Evolutionary conservation across 2,888 invertebrate genomes (phyloP).

Genomic region (Dicranocentrus wangi): DNA sequence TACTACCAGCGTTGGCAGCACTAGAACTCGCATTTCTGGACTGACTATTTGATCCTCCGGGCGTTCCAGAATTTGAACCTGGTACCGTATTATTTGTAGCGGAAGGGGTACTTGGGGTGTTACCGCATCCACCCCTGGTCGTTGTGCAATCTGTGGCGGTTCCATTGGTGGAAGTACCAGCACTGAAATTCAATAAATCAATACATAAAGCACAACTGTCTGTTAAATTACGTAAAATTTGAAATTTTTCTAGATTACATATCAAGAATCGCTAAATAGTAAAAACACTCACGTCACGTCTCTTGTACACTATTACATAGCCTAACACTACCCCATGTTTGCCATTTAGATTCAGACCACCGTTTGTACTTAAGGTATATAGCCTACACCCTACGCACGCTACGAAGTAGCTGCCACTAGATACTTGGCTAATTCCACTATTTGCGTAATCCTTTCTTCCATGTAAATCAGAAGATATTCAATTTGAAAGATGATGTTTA

Average conservation of each 20-base stretch:
- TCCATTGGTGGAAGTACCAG: background rate
- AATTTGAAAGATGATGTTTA: constrained; percentile 59
- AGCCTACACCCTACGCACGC: too few relatives aligned
- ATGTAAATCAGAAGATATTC: constrained; percentile 55
- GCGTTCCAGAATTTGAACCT: constrained; percentile 8
- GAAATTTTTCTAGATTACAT: too few relatives aligned
- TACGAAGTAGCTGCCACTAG: constrained; percentile 29
- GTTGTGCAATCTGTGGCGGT: background rate
- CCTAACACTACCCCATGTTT: too few relatives aligned
- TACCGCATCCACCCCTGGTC: background rate
- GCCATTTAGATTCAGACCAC: too few relatives aligned
- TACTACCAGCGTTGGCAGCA: background rate
- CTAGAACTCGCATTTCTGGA: constrained; percentile 26
- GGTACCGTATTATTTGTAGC: background rate
- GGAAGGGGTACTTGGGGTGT: background rate
- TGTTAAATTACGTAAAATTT: too few relatives aligned
- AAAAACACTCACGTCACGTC: too few relatives aligned
- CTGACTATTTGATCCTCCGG: constrained; percentile 21
- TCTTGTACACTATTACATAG: too few relatives aligned
- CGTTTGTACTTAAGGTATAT: too few relatives aligned
- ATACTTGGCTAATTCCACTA: constrained; percentile 44
- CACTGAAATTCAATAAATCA: background rate
- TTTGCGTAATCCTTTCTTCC: constrained; percentile 46
- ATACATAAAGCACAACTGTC: too few relatives aligned
- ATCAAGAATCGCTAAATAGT: too few relatives aligned